Base-by-base conservation (phyloP, 2,888 invertebrate species). In the Philaethria dido region DNA sequence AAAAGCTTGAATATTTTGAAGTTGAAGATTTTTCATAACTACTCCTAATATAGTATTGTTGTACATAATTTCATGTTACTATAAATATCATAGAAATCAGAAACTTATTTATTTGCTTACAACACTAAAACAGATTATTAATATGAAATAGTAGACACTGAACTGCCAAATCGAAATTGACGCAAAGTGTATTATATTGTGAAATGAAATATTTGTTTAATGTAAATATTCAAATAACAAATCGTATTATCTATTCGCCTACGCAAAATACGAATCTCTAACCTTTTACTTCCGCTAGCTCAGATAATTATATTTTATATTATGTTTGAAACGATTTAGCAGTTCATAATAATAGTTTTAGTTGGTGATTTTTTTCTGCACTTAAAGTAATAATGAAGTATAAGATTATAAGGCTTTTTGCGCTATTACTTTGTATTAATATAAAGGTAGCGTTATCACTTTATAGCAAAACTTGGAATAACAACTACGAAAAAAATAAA, bases 401-500 rank as follows among this genome's bases (percentile, higher is more conserved):
- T 50, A 73, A 68, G 67, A 69, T 72, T 48, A 64, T 72, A 63
- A 69, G 66, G 69, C 65, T 86, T 71, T 78, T 84, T 73, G 76
- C 80, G 72, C 73, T 85, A 69, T 69, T 86, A 68, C 72, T 86
- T 72, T 73, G 79, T 63, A 64, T 86, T 20, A 82, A 84, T 70
- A 72, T 88, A 48, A 82, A 75, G 73, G 67, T 82, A 69, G 81
- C 85, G 14, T 72, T 83, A 39, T 82, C 89, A 44, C 86, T 89
- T 62, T 93, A 86, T 72, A 91, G 84, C 73, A 92, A 92, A 77
- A 82, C 84, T 62, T 93, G 92, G 91, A 87, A 76, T 78, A 90
- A 92, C 66, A 92, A 89, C 75, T 91, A 91, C 78, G 93, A 92
- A 78, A 89, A 79, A 78, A 89, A 89, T 74, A 84, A 92, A 65